Evolutionary conservation across 2,113 vertebrate species (phyloP).

Genomic region (Crypturellus undulatus): DNA sequence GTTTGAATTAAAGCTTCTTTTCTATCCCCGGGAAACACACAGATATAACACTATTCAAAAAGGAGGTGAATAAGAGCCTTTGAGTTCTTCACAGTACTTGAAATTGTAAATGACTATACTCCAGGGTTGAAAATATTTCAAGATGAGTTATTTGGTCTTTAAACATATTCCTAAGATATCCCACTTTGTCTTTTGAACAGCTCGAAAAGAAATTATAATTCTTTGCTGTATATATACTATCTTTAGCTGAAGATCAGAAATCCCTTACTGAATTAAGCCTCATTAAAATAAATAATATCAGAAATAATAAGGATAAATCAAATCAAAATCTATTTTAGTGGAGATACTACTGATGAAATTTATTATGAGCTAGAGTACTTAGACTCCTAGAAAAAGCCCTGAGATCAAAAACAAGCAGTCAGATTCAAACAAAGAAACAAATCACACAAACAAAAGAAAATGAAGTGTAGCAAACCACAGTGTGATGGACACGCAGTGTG

Average conservation of each 20-base stretch:
- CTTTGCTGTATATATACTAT: neutral
- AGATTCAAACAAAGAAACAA: neutral
- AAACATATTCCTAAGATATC: neutral
- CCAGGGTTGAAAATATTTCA: neutral
- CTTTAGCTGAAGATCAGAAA: neutral
- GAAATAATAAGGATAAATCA: neutral
- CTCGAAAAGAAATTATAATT: neutral
- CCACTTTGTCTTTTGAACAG: neutral
- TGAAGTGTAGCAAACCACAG: neutral
- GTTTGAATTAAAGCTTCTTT: neutral
- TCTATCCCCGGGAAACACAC: neutral
- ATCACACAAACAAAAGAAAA: neutral
- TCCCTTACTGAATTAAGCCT: neutral
- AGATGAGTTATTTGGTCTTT: neutral
- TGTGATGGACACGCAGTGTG: neutral
- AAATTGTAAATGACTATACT: neutral
- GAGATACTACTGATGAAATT: neutral
- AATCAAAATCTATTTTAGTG: neutral
- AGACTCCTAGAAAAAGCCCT: neutral
- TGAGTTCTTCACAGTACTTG: neutral
- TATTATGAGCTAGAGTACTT: neutral
- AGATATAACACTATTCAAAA: neutral
- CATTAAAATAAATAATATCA: neutral
- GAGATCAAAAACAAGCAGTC: neutral
- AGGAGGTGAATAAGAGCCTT: neutral